These are phyloP conservation scores for Anastatus disparis DNA, from an alignment of 1,140 invertebrate genomes.

Conservation along the genomic window DNA sequence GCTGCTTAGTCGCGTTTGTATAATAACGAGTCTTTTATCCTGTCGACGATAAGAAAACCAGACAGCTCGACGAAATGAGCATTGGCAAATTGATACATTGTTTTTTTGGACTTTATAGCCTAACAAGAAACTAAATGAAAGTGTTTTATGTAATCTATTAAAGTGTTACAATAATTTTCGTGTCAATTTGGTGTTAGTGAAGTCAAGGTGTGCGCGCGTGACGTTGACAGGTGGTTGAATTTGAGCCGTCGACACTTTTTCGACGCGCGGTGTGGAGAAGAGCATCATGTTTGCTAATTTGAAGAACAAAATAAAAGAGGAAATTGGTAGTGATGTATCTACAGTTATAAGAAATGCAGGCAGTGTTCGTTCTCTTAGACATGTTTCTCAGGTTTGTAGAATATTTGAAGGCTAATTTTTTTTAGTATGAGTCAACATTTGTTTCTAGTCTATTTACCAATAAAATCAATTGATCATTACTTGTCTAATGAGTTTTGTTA, in stretches of 20 bases:
- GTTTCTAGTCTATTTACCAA: neutral
- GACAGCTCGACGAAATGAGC: neutral
- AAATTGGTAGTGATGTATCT: slow-evolving; percentile 76
- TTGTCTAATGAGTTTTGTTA: slow-evolving; percentile 27
- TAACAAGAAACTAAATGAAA: too few species aligned
- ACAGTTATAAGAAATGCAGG: slow-evolving; percentile 67
- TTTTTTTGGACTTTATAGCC: too few species aligned
- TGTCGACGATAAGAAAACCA: neutral
- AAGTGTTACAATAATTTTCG: too few species aligned
- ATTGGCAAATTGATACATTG: too few species aligned
- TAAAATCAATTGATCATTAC: neutral
- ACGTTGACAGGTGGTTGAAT: slow-evolving; percentile 51
- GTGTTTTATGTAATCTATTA: too few species aligned
- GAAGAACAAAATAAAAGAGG: slow-evolving; percentile 80
- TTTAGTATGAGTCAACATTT: neutral
- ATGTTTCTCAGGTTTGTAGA: slow-evolving; percentile 61
- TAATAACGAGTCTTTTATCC: neutral
- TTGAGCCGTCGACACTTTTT: slow-evolving; percentile 38
- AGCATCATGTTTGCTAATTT: slow-evolving; percentile 72
- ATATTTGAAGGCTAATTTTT: neutral
- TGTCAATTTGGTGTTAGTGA: too few species aligned
- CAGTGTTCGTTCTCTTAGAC: slow-evolving; percentile 64
- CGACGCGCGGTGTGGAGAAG: neutral
- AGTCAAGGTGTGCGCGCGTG: too few species aligned
- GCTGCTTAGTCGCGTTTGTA: neutral